Conservation (phyloP, 1,140 invertebrate genomes). For the Antheraea pernyi region DNA sequence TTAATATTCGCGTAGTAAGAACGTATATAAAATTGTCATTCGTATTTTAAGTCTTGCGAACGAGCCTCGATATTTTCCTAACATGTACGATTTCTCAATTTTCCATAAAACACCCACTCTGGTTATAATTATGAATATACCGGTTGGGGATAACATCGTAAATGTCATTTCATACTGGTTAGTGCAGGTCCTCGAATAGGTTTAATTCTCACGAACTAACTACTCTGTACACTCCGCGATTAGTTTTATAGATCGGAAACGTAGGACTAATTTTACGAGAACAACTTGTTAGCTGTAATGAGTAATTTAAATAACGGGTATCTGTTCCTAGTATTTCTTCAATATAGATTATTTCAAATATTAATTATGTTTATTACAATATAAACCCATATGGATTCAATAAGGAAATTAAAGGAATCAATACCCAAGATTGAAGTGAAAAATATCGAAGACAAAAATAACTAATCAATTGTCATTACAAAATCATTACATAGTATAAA, state of each 20-base stretch:
- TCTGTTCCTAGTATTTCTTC: background rate
- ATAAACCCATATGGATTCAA: too few species aligned
- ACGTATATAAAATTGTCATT: background rate
- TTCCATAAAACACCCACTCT: slow-evolving; percentile 13
- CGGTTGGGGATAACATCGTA: slow-evolving; percentile 37
- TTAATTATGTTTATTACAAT: too few species aligned
- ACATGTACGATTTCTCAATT: background rate
- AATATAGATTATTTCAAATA: too few species aligned
- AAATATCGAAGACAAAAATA: too few species aligned
- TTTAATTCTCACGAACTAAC: slow-evolving; percentile 44
- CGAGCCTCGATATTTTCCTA: background rate
- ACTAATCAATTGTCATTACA: too few species aligned
- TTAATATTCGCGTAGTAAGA: background rate
- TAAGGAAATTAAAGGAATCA: too few species aligned
- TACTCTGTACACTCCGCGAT: slow-evolving; percentile 34
- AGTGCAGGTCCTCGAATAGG: slow-evolving; percentile 16
- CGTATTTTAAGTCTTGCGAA: background rate
- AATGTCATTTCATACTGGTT: slow-evolving; percentile 54
- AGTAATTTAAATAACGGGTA: slow-evolving; percentile 24
- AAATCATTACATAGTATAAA: too few species aligned
- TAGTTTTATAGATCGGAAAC: slow-evolving; percentile 33
- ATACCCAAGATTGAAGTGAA: too few species aligned
- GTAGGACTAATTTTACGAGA: slow-evolving; percentile 36
- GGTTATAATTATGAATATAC: slow-evolving; percentile 54
- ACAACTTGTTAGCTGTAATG: slow-evolving; percentile 30